Base-by-base conservation (phyloP, 2,797 vertebrate species). In the Bradypodion pumilum region DNA sequence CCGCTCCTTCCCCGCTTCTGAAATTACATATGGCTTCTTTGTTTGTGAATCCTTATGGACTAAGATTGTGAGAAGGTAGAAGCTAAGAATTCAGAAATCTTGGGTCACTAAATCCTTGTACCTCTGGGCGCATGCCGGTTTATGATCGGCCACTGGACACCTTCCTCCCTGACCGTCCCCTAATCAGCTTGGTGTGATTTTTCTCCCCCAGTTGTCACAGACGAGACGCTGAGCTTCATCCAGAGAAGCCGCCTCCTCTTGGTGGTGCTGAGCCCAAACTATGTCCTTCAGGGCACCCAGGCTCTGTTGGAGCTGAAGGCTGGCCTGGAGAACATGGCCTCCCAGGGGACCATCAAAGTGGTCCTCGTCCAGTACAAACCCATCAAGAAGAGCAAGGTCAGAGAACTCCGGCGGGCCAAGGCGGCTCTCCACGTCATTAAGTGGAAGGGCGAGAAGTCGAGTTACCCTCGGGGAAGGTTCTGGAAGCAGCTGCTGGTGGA, bases 231-330 rank as follows among this genome's bases (percentile, higher is more conserved):
- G 96, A 96, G 95, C 91, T 99, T 98, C 88, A 97, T 99, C 95
- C 96, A 97, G 91, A 97, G 97, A 92, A 99, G 98, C 92, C 97
- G 97, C 86, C 96, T 97, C 88, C 96, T 99, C 88, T 95, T 99
- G 94, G 98, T 99, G 93, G 97, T 99, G 23, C 91, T 99, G 89
- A 98, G 98, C 87, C 97, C 98, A 1, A 97, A 96, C 92, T 98
- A 98, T 88, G 95, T 97, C 80, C 94, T 96, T 7, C 96, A 93
- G 93, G 98, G 98, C 82, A 98, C 98, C 75, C 98, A 99, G 95
- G 97, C 98, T 37, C 96, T 99, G 90, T 96, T 99, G 95, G 98
- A 99, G 97, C 96, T 99, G 83, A 98, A 98, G 94, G 98, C 97
- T 2, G 98, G 98, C 46, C 93, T 99, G 89, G 97, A 98, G 91